Evolutionary conservation across 2,113 vertebrate genomes (phyloP).

Genomic region (Morone saxatilis): DNA sequence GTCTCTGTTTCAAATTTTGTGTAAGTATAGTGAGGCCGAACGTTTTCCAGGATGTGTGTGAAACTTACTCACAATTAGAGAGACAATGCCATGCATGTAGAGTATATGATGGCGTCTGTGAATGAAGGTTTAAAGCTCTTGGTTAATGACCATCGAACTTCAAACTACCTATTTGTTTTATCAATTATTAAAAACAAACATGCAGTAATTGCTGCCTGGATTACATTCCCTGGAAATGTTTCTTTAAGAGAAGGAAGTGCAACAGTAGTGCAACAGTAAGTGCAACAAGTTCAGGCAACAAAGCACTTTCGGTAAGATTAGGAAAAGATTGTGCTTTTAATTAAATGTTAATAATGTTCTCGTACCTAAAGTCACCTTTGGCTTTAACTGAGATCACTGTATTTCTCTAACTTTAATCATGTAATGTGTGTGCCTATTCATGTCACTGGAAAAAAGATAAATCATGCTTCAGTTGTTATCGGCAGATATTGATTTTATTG

Average conservation of each 20-base stretch:
- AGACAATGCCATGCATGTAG: neutral
- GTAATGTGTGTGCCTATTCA: neutral
- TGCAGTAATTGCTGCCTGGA: neutral
- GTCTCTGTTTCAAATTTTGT: constrained; percentile 44
- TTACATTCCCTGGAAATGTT: neutral
- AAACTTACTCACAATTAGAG: neutral
- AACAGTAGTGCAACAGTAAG: no score
- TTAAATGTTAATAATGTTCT: neutral
- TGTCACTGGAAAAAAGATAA: neutral
- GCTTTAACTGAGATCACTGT: neutral
- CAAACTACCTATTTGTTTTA: neutral
- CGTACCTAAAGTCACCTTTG: no score
- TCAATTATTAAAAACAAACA: neutral
- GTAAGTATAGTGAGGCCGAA: constrained; percentile 19
- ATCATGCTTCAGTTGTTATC: neutral
- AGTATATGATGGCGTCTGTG: neutral
- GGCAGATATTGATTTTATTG: neutral
- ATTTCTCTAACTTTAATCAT: neutral
- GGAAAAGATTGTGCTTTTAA: neutral
- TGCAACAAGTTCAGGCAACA: neutral
- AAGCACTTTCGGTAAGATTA: neutral
- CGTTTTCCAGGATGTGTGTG: constrained; percentile 20
- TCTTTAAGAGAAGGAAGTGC: neutral
- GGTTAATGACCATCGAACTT: neutral
- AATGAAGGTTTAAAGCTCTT: neutral